Base-by-base conservation (phyloP, 92 coral and sea anemone genomes). In the Porites lobata region DNA sequence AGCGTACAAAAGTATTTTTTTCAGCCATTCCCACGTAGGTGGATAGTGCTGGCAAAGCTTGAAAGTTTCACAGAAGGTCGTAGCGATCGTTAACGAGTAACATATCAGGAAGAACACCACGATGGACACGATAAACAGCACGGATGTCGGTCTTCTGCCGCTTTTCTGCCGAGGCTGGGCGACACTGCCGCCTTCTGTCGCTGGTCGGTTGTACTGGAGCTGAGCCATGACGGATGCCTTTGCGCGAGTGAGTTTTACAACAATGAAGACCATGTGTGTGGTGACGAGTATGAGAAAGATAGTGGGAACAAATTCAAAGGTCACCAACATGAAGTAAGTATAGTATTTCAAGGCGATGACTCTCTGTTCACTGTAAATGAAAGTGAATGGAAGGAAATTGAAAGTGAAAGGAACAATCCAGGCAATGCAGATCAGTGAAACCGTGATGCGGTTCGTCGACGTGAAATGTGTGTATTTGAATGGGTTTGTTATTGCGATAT, bases 401-500 rank as follows among this genome's bases (percentile, higher is more conserved):
- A 65, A 43, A 24, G 19, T 52, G 21, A 64, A 79, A 10, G 84
- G 84, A 8, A 79, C 22, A 47, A 79, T 50, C 84, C 84, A 79
- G 15, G 84, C 72, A 38, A 17, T 43, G 21, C 26, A 3, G 38
- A 51, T 66, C 20, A 79, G 47, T 38, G 47, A 11, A 1, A 43
- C 84, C 12, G 65, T 7, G 21, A 24, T 50, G 12, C 74, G 61
- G 12, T 14, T 79, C 20, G 7, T 83, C 6, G 74, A 47, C 73
- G 63, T 73, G 59, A 84, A 12, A 51, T 14, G 17, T 18, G 1
- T 24, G 65, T 84, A 84, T 1, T 2, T 29, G 13, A 84, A 21
- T 7, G 87, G 87, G 18, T 74, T 84, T 14, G 63, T 72, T 21
- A 84, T 84, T 3, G 87, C 87, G 10, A 84, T 17, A 17, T 84